A percentile compares a stretch with the other conserved stretches of the same genome.
Evolutionary conservation across 2,888 invertebrate species (phyloP).

Genomic region (Amphipoea lucens): DNA sequence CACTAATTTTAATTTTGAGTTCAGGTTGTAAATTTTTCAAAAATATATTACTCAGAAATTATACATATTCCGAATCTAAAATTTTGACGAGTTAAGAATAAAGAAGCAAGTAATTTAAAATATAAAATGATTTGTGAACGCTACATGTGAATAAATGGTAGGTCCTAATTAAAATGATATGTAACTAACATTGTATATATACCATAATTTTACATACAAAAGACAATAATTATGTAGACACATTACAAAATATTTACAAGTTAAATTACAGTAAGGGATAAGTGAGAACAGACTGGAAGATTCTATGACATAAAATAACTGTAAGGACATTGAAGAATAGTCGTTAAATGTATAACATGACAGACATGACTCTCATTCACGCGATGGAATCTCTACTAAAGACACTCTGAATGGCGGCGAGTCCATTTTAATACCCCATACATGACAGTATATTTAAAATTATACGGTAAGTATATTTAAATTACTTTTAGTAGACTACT

Average conservation of each 20-base stretch:
- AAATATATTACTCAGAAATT: constrained; percentile 80
- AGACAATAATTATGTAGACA: constrained; percentile 60
- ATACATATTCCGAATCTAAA: constrained; percentile 62
- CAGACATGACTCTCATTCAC: constrained; percentile 10
- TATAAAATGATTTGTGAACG: constrained; percentile 46
- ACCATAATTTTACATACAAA: constrained; percentile 61
- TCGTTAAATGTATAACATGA: constrained; percentile 28
- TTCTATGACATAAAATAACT: constrained; percentile 50
- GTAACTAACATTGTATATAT: constrained; percentile 76
- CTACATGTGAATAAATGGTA: constrained; percentile 60
- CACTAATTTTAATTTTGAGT: constrained; percentile 68
- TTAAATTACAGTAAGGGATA: constrained; percentile 60
- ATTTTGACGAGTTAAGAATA: constrained; percentile 50
- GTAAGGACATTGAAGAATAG: constrained; percentile 47
- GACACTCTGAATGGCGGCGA: constrained; percentile 33
- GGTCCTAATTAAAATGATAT: constrained; percentile 85
- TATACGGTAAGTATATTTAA: constrained; percentile 41
- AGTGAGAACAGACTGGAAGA: constrained; percentile 61
- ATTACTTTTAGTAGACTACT: constrained; percentile 54
- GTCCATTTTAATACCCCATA: constrained; percentile 32
- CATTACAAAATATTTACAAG: constrained; percentile 68
- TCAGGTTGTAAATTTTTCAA: constrained; percentile 83
- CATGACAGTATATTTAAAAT: constrained; percentile 43
- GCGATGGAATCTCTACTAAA: constrained; percentile 24
- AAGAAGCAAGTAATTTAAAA: constrained; percentile 40